Evolutionary conservation across 2,888 invertebrate species (phyloP).

Genomic region (Polyploca ridens): DNA sequence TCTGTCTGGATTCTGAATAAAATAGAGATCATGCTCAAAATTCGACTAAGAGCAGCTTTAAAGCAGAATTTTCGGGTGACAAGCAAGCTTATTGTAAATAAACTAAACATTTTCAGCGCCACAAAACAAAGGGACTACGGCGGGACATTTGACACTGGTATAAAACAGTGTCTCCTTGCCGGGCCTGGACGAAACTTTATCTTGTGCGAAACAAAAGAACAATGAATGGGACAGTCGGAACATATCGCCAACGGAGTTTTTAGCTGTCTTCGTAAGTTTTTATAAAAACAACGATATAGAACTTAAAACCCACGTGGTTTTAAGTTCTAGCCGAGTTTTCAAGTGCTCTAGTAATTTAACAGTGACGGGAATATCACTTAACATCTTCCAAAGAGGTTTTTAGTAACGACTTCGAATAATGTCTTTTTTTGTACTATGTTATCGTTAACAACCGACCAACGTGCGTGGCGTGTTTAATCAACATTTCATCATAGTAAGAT

Average conservation of each 20-base stretch:
- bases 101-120: constrained; percentile 14
- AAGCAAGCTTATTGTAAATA: constrained; percentile 12
- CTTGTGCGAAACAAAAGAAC: constrained; percentile 45
- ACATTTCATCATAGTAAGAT: too few relatives aligned
- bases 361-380: too few relatives aligned
- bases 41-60: background rate
- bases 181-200: constrained; percentile 43
- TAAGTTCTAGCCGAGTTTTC: background rate
- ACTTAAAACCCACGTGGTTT: background rate
- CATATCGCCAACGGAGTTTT: constrained; percentile 39
- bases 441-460: too few relatives aligned
- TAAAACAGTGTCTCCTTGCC: constrained; percentile 48
- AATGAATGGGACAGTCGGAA: constrained; percentile 33
- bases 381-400: too few relatives aligned
- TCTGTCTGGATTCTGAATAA: too few relatives aligned
- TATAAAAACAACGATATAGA: background rate
- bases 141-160: constrained; percentile 56
- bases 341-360: background rate
- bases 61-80: background rate
- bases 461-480: too few relatives aligned
- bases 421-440: too few relatives aligned
- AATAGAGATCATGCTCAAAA: too few relatives aligned
- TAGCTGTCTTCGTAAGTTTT: constrained; percentile 31
- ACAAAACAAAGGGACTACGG: constrained; percentile 40
- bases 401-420: too few relatives aligned